Evolutionary conservation across 2,113 vertebrate species (phyloP).

Genomic region (Fregata magnificens): DNA sequence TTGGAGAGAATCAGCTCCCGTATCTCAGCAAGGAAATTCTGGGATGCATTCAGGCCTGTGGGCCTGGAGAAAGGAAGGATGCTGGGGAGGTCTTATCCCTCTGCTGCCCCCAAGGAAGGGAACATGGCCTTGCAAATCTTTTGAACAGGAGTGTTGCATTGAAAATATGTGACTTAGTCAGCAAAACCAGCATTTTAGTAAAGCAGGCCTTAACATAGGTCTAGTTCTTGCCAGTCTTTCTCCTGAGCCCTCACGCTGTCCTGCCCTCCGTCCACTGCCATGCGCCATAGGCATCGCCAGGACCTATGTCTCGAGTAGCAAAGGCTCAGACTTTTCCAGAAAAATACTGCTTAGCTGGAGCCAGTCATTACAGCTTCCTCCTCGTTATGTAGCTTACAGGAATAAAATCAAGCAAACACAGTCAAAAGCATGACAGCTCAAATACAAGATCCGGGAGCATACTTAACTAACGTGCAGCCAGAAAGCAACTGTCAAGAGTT

Average conservation of each 20-base stretch:
- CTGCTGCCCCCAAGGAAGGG: not conserved
- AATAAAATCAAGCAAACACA: not conserved
- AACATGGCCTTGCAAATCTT: not conserved
- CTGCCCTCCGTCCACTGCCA: not conserved
- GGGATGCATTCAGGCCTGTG: not conserved
- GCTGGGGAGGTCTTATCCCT: not conserved
- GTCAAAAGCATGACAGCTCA: not conserved
- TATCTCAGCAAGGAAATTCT: not conserved
- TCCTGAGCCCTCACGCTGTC: not conserved
- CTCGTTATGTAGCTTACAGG: not conserved
- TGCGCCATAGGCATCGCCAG: accelerated
- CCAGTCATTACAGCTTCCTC: not conserved
- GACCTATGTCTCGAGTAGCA: not conserved
- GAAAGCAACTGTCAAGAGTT: not conserved
- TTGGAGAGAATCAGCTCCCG: not conserved
- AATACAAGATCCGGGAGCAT: not conserved
- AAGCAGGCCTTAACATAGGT: not conserved
- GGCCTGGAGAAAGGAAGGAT: not conserved
- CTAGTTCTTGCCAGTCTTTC: not conserved
- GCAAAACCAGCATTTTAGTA: not conserved
- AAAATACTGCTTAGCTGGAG: not conserved
- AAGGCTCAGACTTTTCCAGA: not conserved
- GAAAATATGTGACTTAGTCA: not conserved
- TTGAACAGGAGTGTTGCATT: not conserved
- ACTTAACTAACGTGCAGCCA: not conserved